Evolutionary conservation across 2,888 invertebrate species (phyloP).

Genomic region (Hedychridium roseum): DNA sequence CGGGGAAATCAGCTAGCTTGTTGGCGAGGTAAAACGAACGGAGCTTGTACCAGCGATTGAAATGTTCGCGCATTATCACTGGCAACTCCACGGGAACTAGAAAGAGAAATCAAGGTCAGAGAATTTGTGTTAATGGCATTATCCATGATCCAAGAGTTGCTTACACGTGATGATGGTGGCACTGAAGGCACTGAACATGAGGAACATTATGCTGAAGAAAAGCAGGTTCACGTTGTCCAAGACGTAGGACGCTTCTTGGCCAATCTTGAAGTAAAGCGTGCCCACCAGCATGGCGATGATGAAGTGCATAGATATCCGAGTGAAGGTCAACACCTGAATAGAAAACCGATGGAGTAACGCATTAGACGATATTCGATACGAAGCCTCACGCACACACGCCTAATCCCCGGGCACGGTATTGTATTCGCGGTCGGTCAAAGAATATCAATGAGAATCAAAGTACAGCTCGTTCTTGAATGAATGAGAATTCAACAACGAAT

Average conservation of each 20-base stretch:
- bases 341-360: too few species aligned
- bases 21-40: slow-evolving; percentile 84
- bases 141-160: slow-evolving; percentile 57
- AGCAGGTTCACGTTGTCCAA: slow-evolving; percentile 88
- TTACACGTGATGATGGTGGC: slow-evolving; percentile 90
- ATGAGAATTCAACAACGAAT: too few species aligned
- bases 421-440: too few species aligned
- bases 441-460: too few species aligned
- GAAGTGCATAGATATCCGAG: slow-evolving; percentile 81
- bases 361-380: too few species aligned
- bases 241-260: slow-evolving; percentile 83
- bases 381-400: too few species aligned
- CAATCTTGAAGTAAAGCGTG: slow-evolving; percentile 82
- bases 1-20: slow-evolving; percentile 81
- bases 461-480: too few species aligned
- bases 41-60: slow-evolving; percentile 90
- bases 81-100: slow-evolving; percentile 86
- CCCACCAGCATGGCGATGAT: slow-evolving; percentile 85
- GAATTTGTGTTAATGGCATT: background rate
- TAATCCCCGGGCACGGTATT: too few species aligned
- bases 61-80: slow-evolving; percentile 82
- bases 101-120: slow-evolving; percentile 34
- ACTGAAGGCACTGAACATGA: slow-evolving; percentile 94
- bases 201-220: slow-evolving; percentile 91
- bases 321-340: slow-evolving; percentile 74